Base-by-base conservation (phyloP, 2,888 invertebrate genomes). In the Biston betularia region DNA sequence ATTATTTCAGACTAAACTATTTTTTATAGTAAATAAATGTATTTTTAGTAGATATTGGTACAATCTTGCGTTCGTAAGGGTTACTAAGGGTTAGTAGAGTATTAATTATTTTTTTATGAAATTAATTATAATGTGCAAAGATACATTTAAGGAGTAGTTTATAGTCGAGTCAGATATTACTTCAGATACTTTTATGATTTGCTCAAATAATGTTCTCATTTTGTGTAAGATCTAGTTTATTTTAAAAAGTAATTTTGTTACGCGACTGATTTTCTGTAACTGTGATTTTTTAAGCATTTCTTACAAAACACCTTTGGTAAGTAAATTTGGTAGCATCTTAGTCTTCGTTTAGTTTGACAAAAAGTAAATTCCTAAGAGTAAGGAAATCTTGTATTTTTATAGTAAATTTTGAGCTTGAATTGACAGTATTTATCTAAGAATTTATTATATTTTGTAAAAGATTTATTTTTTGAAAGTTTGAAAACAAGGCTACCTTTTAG, bases 311-410 rank as follows among this genome's bases (percentile, higher is more conserved):
- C 15, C 6, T 0, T 11, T 40, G 53, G 12, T 24, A 24, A 2
- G 24, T 2, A 24, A 2, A 24, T 24, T 24, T 24, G 24, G 24
- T 24, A 24, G 24, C 24, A 24, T 3, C 24, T 2, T 2, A 24
- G 24, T 4, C 33, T 15, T 0, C 24, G 11, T 9, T 24, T 24
- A 1, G 11, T 12, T 12, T 33, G 10, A 33, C 11, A 11, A 34
- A n/a, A 9, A 10, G 11, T n/a, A 50, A 49, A 33, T 33, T 24
- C 24, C 24, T 24, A n/a, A n/a, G n/a, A 42, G 42, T 44, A 12
- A 38, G 8, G 9, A 33, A 57, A 48, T 46, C 38, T 44, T 6
- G 15, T 58, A 58, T 58, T 58, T 58, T 58, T 58, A 42, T 58
- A 58, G 8, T n/a, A n/a, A 60, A 52, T 42, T 44, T 58, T 40